Conservation (phyloP, 2,113 vertebrate genomes). For the Carassius gibelio region DNA sequence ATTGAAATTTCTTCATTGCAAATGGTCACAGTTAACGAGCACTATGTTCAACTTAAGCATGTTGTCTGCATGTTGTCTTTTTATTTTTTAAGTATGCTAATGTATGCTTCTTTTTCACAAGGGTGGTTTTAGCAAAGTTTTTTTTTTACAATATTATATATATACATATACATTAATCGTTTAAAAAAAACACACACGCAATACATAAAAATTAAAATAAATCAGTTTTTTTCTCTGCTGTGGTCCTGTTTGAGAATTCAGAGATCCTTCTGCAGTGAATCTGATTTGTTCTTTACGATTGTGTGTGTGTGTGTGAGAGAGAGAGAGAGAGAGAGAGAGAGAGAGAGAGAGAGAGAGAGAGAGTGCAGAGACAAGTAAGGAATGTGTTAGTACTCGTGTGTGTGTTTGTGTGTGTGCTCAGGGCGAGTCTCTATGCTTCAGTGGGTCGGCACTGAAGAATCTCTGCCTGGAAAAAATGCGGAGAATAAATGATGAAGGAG, state of each 20-base stretch:
- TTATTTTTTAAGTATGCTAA: background rate
- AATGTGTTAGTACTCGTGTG: background rate
- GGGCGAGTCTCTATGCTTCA: constrained; percentile 41
- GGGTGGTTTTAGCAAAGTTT: background rate
- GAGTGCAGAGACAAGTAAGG: constrained; percentile 9
- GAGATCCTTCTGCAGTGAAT: constrained; percentile 10
- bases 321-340: background rate
- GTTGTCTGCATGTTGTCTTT: too few species aligned
- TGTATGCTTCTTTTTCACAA: background rate
- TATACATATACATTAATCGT: background rate
- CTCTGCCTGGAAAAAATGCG: constrained; percentile 37
- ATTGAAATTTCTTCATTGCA: too few species aligned
- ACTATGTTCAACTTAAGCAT: background rate
- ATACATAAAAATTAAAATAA: background rate
- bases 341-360: background rate
- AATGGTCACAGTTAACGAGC: background rate
- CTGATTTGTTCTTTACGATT: constrained; percentile 10
- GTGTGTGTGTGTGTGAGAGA: background rate
- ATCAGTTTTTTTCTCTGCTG: background rate
- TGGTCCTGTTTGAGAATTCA: background rate
- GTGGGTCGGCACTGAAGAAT: constrained; percentile 37
- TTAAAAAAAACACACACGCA: background rate
- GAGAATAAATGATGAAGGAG: constrained; percentile 40
- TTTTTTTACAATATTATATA: background rate
- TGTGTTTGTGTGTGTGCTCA: constrained; percentile 6